A percentile compares a stretch with the other conserved stretches of the same genome.
Evolutionary conservation across 2,113 vertebrate genomes (phyloP).

Genomic region (Plotosus lineatus): DNA sequence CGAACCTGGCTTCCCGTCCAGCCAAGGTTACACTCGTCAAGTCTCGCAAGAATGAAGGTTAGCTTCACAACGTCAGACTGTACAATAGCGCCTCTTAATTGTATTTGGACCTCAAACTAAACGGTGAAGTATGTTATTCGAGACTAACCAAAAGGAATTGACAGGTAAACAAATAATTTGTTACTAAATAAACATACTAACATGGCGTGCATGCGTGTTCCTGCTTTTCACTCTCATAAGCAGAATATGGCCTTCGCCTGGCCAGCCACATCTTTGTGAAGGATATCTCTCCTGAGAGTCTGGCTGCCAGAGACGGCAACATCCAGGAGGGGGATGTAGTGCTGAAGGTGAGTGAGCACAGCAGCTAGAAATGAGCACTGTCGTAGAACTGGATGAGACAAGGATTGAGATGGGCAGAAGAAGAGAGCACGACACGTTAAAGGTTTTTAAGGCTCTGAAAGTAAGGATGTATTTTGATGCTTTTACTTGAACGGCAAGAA

Average conservation of each 20-base stretch:
- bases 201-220: constrained; percentile 66
- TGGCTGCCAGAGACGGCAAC: constrained; percentile 96
- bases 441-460: background rate
- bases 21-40: constrained; percentile 97
- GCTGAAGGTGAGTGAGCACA: constrained; percentile 83
- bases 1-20: constrained; percentile 87
- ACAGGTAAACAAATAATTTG: background rate
- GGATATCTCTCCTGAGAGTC: constrained; percentile 98
- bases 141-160: background rate
- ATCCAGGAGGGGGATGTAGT: constrained; percentile 99
- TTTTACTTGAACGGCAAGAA: background rate
- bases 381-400: background rate
- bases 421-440: too few species aligned
- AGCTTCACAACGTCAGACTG: constrained; percentile 67
- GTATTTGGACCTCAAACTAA: background rate
- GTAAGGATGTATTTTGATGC: background rate
- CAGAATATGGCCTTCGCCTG: constrained; percentile 97
- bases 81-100: background rate
- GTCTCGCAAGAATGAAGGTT: constrained; percentile 97
- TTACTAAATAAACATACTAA: constrained; percentile 61
- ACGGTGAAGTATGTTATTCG: background rate
- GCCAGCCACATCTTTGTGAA: constrained; percentile 99
- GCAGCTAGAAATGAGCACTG: background rate
- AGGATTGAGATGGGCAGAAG: background rate
- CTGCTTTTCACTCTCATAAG: constrained; percentile 73